phyloP scores from a whole-genome alignment of 1,140 invertebrate genomes.

The Pygmarrhopalites habei region DNA sequence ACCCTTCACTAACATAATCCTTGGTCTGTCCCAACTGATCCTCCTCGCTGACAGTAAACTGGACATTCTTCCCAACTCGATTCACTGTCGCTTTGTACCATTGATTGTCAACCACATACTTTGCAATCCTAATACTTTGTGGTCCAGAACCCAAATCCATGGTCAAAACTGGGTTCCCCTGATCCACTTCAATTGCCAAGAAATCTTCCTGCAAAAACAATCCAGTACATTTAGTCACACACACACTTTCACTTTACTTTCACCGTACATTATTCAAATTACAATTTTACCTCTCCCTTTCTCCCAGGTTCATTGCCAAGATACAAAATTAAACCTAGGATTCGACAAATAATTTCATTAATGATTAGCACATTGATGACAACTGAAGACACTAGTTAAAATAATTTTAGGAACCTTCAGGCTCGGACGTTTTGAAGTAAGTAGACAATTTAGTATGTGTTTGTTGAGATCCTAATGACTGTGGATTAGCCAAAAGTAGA shows the following conservation, averaged over 20 bases:
- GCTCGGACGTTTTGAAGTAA: constrained; percentile 73
- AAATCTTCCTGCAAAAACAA: constrained; percentile 78
- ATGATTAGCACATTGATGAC: too few species aligned
- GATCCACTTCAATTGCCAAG: constrained; percentile 81
- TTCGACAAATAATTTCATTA: too few species aligned
- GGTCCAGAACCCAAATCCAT: constrained; percentile 82
- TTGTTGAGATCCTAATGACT: constrained; percentile 67
- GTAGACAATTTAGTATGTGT: constrained; percentile 78
- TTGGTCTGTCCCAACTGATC: constrained; percentile 54
- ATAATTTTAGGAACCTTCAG: too few species aligned
- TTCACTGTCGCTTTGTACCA: constrained; percentile 89
- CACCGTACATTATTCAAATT: too few species aligned
- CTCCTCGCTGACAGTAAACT: constrained; percentile 71
- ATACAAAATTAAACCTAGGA: constrained; percentile 76
- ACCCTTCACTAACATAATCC: constrained; percentile 52
- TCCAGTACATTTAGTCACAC: too few species aligned
- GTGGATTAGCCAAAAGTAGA: constrained; percentile 75
- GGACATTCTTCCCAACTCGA: constrained; percentile 73
- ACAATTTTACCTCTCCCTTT: constrained; percentile 47
- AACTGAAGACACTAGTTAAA: too few species aligned
- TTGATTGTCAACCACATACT: constrained; percentile 69
- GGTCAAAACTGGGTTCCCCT: constrained; percentile 75
- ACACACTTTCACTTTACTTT: too few species aligned
- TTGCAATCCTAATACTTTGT: constrained; percentile 62
- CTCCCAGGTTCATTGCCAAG: constrained; percentile 77